These are phyloP conservation scores for Clytia hemisphaerica DNA, from an alignment of 30 jellyfish, hydroid and myxozoan species.

Conservation along the genomic window DNA sequence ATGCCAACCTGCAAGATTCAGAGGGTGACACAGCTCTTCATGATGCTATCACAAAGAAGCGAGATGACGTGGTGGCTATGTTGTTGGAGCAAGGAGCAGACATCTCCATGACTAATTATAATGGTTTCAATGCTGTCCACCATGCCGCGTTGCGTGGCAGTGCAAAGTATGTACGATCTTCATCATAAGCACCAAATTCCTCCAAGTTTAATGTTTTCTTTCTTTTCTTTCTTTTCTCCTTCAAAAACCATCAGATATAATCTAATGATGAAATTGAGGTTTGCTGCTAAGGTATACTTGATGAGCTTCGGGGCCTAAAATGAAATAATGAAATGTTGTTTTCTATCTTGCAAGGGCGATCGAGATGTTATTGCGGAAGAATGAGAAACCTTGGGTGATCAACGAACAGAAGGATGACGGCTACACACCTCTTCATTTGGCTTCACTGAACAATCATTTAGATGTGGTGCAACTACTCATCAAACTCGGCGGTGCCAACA, in stretches of 20 bases:
- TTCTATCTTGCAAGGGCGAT: slow-evolving; percentile 62
- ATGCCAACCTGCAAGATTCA: slow-evolving; percentile 54
- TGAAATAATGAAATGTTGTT: no score
- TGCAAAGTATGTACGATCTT: slow-evolving; percentile 35
- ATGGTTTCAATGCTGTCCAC: slow-evolving; percentile 80
- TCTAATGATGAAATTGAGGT: no score
- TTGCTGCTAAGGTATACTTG: no score
- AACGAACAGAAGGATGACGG: slow-evolving; percentile 95
- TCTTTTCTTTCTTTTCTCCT: no score
- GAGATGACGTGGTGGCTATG: slow-evolving; percentile 79
- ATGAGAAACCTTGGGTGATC: slow-evolving; percentile 71
- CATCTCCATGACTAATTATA: slow-evolving; percentile 55
- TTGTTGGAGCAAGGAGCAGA: slow-evolving; percentile 67
- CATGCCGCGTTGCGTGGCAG: slow-evolving; percentile 92
- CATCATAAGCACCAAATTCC: no score
- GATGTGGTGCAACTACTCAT: slow-evolving; percentile 82
- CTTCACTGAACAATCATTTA: slow-evolving; percentile 79
- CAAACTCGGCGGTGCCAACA: slow-evolving; percentile 69
- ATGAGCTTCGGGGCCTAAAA: no score
- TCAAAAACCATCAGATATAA: no score
- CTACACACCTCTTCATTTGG: slow-evolving; percentile 78
- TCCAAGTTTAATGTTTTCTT: no score
- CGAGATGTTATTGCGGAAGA: slow-evolving; percentile 52
- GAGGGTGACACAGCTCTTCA: slow-evolving; percentile 95
- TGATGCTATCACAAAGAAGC: slow-evolving; percentile 79